These are phyloP conservation scores for Poecile montanus DNA, from an alignment of 2,797 vertebrate genomes.

Conservation along the genomic window DNA sequence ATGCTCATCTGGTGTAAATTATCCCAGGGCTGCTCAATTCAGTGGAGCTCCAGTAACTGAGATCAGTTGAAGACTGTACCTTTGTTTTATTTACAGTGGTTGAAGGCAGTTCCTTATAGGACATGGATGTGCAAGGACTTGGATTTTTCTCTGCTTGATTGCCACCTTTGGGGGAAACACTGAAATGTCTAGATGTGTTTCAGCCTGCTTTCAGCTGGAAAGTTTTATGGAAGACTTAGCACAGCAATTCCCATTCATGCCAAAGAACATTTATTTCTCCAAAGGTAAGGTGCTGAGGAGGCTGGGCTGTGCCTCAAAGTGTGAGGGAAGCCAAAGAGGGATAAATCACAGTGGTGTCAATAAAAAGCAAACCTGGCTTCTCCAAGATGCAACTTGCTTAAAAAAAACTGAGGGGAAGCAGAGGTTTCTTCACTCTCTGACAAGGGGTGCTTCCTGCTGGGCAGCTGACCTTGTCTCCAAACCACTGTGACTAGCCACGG, in stretches of 20 bases:
- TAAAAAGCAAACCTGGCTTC: neutral
- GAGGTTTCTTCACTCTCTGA: neutral
- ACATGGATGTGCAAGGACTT: neutral
- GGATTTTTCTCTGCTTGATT: neutral
- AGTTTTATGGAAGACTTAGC: neutral
- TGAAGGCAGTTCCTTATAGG: neutral
- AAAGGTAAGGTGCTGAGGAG: neutral
- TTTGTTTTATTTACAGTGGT: conserved; percentile 5
- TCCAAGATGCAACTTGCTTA: neutral
- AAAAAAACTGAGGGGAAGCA: neutral
- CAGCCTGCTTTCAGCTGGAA: neutral
- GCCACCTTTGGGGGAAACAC: neutral
- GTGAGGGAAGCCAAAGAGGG: neutral
- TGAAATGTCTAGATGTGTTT: neutral
- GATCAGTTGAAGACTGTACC: neutral
- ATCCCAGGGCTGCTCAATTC: neutral
- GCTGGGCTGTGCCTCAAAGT: neutral
- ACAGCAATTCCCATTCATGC: neutral
- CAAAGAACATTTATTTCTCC: neutral
- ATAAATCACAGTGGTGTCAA: neutral
- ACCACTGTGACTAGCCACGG: accelerated
- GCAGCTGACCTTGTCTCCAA: neutral
- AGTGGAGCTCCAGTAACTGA: neutral
- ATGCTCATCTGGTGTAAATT: conserved; percentile 43
- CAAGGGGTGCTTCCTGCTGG: neutral